Evolutionary conservation across 2,888 invertebrate genomes (phyloP), one percentile per base, ranked within the genome.

Genomic region (Coenonympha arcania): DNA sequence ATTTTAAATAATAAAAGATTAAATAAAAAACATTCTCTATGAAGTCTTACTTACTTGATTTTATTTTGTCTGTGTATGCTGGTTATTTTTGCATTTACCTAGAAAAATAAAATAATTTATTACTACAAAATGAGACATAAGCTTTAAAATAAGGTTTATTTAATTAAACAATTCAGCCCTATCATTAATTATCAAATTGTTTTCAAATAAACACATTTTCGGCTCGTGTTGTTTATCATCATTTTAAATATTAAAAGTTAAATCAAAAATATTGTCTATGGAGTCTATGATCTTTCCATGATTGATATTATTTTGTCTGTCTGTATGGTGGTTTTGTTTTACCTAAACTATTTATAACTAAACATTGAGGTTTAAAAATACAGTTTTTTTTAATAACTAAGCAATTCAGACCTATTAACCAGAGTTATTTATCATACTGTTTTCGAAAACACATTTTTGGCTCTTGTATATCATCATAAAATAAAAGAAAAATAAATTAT

Each of bases 181-280:
- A 81, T 81, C 82, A 81, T 81, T 79, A 66, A 60, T 56, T 80
- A 76, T 82, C 81, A 82, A 61, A 54, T 78, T 60, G 74, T 79
- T 73, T 71, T 79, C 78, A 77, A 69, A 66, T 62, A 65, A 73
- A 79, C 78, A 79, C 73, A 73, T 58, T 26, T 65, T 80, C 66
- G 79, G 79, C 80, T 81, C 79, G 71, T 79, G 78, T 79, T 67
- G 50, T 49, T 65, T 78, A 57, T 79, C 82, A 81, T 83, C 82
- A 83, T n/a, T n/a, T n/a, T 34, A 9, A 34, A n/a, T n/a, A n/a
- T 28, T 30, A 11, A 9, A 11, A 30, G 11, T 13, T 30, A 13
- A 30, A 30, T 11, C 5, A 30, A 30, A 30, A 30, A 33, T 9
- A 33, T 28, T 15, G 2, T 13, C 11, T 20, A n/a, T 6, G 11